Conservation (phyloP, 2,888 invertebrate genomes). For the Eilema caniola region DNA sequence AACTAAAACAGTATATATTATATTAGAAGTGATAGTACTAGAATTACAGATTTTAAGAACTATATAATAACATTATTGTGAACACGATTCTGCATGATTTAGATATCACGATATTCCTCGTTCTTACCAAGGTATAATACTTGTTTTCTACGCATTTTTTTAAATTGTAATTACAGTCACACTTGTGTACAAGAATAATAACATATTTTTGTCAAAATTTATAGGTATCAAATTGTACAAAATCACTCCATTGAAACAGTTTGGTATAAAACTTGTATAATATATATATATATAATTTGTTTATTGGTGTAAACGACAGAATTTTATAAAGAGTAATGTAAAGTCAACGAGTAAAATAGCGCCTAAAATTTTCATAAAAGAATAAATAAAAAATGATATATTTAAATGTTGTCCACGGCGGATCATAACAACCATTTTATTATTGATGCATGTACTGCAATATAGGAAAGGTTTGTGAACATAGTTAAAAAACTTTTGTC, state of each 20-base stretch:
- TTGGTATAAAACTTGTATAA: not conserved
- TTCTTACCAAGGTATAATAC: not conserved
- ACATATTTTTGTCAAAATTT: not conserved
- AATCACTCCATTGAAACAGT: not conserved
- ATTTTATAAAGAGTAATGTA: not conserved
- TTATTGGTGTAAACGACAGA: not conserved
- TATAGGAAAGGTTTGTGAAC: too few species aligned
- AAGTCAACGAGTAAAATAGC: too few species aligned
- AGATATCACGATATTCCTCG: not conserved
- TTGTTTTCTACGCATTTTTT: not conserved
- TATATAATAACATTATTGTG: not conserved
- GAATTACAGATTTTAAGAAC: not conserved
- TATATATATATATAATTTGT: too few species aligned
- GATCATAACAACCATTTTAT: too few species aligned
- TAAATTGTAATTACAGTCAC: not conserved
- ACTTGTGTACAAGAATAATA: not conserved
- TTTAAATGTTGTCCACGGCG: too few species aligned
- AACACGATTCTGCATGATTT: constrained; percentile 5
- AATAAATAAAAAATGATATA: too few species aligned
- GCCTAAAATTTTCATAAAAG: too few species aligned
- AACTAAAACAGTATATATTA: not conserved
- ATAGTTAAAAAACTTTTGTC: too few species aligned
- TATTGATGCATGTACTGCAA: too few species aligned
- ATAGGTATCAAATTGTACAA: not conserved
- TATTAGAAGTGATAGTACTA: not conserved